Percentiles rank a stretch among this genome's conserved stretches.
Conservation (phyloP, 2,888 invertebrate species). For the Vannuccia rotundouncinata region DNA sequence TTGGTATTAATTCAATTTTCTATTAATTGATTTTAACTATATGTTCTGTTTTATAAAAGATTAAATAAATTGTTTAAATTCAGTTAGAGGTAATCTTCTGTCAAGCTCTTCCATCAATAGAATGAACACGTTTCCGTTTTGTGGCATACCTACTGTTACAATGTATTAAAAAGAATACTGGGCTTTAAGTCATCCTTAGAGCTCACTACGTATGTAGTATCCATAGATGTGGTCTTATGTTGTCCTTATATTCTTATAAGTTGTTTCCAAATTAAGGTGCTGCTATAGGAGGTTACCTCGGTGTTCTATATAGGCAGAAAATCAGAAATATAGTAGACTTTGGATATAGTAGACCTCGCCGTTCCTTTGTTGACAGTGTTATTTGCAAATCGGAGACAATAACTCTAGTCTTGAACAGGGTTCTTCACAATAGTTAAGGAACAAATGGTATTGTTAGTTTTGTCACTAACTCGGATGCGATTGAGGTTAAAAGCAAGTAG, state of each 20-base stretch:
- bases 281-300: background rate
- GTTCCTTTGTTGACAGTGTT: background rate
- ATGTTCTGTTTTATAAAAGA: no score
- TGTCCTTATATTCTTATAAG: background rate
- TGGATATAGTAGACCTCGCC: background rate
- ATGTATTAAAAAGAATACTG: background rate
- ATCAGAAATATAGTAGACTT: background rate
- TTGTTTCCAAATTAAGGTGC: background rate
- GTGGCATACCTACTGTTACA: background rate
- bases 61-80: background rate
- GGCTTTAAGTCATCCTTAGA: background rate
- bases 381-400: background rate
- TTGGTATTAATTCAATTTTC: no score
- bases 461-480: slow-evolving; percentile 10
- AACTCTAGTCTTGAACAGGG: background rate
- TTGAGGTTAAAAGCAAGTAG: background rate
- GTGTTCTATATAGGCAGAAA: background rate
- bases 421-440: background rate
- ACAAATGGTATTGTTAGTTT: slow-evolving; percentile 19
- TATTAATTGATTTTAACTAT: no score
- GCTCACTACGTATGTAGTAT: background rate
- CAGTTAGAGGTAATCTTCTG: background rate
- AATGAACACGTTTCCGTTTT: background rate
- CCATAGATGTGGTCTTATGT: background rate
- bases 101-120: background rate